A percentile compares a stretch with the other conserved stretches of the same genome.
Evolutionary conservation across 2,888 invertebrate species (phyloP).

Genomic region (Dusona sp.): DNA sequence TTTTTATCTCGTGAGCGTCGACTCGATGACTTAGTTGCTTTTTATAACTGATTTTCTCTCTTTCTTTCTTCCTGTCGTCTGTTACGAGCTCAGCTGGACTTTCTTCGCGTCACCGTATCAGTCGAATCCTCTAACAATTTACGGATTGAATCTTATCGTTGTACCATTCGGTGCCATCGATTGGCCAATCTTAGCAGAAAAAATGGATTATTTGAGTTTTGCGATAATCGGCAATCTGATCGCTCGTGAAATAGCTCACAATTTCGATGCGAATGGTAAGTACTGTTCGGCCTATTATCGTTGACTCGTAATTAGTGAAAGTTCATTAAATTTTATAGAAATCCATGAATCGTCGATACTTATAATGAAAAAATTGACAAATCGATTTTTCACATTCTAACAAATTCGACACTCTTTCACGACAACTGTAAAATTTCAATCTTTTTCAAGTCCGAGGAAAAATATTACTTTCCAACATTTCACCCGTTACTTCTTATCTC

Average conservation of each 20-base stretch:
- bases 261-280: conserved; percentile 78
- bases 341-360: background rate
- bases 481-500: background rate
- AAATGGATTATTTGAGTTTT: conserved; percentile 71
- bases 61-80: conserved; percentile 7
- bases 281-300: background rate
- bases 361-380: background rate
- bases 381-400: background rate
- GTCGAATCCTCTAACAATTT: conserved; percentile 70
- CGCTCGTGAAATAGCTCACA: conserved; percentile 77
- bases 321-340: background rate
- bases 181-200: conserved; percentile 63
- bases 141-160: conserved; percentile 73
- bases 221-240: conserved; percentile 77
- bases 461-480: background rate
- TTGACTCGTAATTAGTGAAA: background rate
- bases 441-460: background rate
- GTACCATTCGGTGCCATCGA: conserved; percentile 77
- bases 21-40: conserved; percentile 14
- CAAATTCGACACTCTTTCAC: background rate
- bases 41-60: background rate
- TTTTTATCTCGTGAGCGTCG: conserved; percentile 20
- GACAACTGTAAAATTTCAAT: background rate
- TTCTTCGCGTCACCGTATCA: conserved; percentile 76
- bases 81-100: conserved; percentile 74